Percentiles rank a stretch among this genome's conserved stretches.
phyloP scores from a whole-genome alignment of 2,797 vertebrate genomes.

The Selene dorsalis region DNA sequence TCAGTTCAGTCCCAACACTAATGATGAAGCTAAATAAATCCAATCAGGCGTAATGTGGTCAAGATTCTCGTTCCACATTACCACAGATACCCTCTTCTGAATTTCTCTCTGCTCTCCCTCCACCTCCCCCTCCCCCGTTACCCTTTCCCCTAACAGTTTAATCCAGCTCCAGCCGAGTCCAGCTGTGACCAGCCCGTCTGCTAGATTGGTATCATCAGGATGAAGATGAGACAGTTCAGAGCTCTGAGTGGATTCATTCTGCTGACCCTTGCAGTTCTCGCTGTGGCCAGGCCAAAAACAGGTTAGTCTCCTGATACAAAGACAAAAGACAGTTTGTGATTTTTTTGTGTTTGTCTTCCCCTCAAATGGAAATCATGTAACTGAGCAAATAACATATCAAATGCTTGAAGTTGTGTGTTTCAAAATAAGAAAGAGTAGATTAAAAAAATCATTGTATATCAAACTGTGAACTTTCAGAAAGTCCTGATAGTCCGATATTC shows the following conservation, averaged over 20 bases:
- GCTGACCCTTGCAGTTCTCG: slow-evolving; percentile 75
- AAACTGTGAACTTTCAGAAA: not conserved
- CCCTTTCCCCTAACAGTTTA: slow-evolving; percentile 37
- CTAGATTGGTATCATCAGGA: slow-evolving; percentile 32
- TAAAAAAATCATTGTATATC: not conserved
- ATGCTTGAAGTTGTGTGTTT: not conserved
- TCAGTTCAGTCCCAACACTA: too few species aligned
- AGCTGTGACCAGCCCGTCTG: slow-evolving; percentile 16
- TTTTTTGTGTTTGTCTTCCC: not conserved
- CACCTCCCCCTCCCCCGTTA: slow-evolving; percentile 36
- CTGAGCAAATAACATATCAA: not conserved
- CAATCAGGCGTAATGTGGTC: not conserved
- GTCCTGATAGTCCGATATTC: too few species aligned
- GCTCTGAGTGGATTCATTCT: slow-evolving; percentile 70
- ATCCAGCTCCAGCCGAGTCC: slow-evolving; percentile 31
- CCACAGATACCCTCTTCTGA: not conserved
- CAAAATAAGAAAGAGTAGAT: not conserved
- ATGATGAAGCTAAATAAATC: not conserved
- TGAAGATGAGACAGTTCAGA: slow-evolving; percentile 80
- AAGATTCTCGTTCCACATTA: not conserved
- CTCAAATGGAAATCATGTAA: not conserved
- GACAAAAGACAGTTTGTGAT: not conserved
- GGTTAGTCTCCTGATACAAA: slow-evolving; percentile 69
- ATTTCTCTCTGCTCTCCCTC: not conserved
- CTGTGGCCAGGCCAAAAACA: slow-evolving; percentile 84